Percentiles rank a stretch among this genome's conserved stretches.
Conservation (phyloP, 1,140 invertebrate genomes). For the Schmidtea mediterranea region DNA sequence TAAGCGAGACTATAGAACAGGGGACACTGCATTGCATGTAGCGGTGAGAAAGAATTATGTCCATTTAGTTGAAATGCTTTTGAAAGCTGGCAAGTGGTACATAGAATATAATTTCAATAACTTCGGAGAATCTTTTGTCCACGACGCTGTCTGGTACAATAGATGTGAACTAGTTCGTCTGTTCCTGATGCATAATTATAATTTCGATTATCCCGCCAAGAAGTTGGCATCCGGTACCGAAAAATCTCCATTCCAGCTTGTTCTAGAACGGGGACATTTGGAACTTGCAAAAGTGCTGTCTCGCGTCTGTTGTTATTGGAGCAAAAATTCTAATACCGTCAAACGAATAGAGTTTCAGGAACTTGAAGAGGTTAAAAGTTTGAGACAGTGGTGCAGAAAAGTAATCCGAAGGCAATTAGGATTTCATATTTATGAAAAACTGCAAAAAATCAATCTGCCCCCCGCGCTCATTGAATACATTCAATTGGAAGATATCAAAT, state of each 20-base stretch:
- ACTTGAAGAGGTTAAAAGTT: slow-evolving; percentile 5
- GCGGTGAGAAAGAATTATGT: slow-evolving; percentile 29
- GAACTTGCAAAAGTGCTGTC: slow-evolving; percentile 20
- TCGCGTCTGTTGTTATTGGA: slow-evolving; percentile 14
- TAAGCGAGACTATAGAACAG: slow-evolving; percentile 21
- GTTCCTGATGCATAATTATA: slow-evolving; percentile 21
- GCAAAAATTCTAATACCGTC: background rate
- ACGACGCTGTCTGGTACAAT: slow-evolving; percentile 20
- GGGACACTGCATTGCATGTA: slow-evolving; percentile 28
- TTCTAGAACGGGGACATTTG: slow-evolving; percentile 20
- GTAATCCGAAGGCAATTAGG: slow-evolving; percentile 8
- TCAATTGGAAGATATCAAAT: slow-evolving; percentile 6
- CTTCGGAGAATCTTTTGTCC: slow-evolving; percentile 21
- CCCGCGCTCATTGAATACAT: slow-evolving; percentile 7
- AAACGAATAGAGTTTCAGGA: background rate
- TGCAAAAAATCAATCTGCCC: slow-evolving; percentile 5
- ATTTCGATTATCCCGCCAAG: slow-evolving; percentile 21
- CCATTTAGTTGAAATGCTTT: slow-evolving; percentile 32
- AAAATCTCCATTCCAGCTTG: slow-evolving; percentile 21
- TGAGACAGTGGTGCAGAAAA: slow-evolving; percentile 7
- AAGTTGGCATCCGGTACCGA: slow-evolving; percentile 17
- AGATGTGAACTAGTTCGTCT: slow-evolving; percentile 19
- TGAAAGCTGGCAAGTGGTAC: slow-evolving; percentile 23
- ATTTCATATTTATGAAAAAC: slow-evolving; percentile 7
- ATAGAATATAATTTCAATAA: slow-evolving; percentile 22